Evolutionary conservation across 1,140 invertebrate genomes (phyloP).

Genomic region (Drosophila auraria): DNA sequence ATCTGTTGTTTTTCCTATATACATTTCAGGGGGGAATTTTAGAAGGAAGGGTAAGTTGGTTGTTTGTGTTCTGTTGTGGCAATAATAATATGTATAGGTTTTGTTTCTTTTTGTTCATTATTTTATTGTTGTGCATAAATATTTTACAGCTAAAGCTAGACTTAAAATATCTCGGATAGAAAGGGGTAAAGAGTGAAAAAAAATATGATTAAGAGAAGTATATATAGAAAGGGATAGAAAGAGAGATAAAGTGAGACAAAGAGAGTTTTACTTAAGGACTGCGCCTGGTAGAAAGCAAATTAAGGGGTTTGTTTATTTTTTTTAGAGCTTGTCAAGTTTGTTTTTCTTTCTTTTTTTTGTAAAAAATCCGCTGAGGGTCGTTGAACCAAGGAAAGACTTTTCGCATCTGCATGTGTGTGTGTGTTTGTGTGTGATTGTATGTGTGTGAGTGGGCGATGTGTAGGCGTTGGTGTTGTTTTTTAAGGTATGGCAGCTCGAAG

Average conservation of each 20-base stretch:
- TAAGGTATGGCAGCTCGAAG: slow-evolving; percentile 74
- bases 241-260: slow-evolving; percentile 14
- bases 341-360: background rate
- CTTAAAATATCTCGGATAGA: slow-evolving; percentile 60
- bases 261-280: slow-evolving; percentile 39
- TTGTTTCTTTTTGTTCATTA: slow-evolving; percentile 71
- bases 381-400: slow-evolving; percentile 69
- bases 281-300: slow-evolving; percentile 53
- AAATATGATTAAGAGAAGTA: slow-evolving; percentile 10
- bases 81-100: slow-evolving; percentile 55
- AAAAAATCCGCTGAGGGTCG: slow-evolving; percentile 26
- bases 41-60: background rate
- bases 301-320: background rate
- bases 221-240: slow-evolving; percentile 23
- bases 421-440: slow-evolving; percentile 24
- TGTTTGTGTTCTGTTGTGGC: slow-evolving; percentile 40
- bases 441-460: slow-evolving; percentile 36
- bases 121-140: slow-evolving; percentile 82
- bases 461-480: slow-evolving; percentile 35
- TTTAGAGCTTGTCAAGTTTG: slow-evolving; percentile 24
- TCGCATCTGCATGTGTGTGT: slow-evolving; percentile 55
- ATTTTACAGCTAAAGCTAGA: slow-evolving; percentile 80
- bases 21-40: background rate
- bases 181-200: slow-evolving; percentile 15
- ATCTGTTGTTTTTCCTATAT: slow-evolving; percentile 12